Evolutionary conservation across 2,888 invertebrate genomes (phyloP).

Genomic region (Ophion costatus): DNA sequence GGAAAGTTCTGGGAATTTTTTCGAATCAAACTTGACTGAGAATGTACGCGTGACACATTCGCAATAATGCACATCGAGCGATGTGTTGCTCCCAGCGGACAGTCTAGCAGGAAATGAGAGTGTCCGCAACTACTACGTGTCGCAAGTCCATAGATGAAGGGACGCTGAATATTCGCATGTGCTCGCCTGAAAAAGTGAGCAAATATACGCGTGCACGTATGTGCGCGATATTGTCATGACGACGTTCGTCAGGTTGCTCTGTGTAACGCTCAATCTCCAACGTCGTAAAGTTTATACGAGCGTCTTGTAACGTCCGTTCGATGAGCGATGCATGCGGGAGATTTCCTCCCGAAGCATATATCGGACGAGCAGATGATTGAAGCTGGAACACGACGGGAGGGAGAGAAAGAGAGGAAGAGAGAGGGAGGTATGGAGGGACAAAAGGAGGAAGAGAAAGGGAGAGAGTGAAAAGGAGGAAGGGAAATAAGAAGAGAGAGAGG

Average conservation of each 20-base stretch:
- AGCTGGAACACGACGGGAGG: neutral
- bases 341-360: slow-evolving; percentile 33
- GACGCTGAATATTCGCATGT: too few species aligned
- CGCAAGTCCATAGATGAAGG: too few species aligned
- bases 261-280: neutral
- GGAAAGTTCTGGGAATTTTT: too few species aligned
- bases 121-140: too few species aligned
- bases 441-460: neutral
- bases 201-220: too few species aligned
- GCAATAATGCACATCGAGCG: too few species aligned
- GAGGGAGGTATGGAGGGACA: neutral
- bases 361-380: slow-evolving; percentile 16
- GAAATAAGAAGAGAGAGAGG: neutral
- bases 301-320: slow-evolving; percentile 41
- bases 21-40: too few species aligned
- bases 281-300: slow-evolving; percentile 53
- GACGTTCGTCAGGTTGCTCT: neutral
- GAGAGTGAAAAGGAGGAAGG: neutral
- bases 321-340: slow-evolving; percentile 25
- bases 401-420: neutral
- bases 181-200: too few species aligned
- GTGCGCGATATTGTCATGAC: neutral
- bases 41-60: too few species aligned
- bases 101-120: too few species aligned
- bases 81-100: too few species aligned